Evolutionary conservation across 2,113 vertebrate genomes (phyloP), one percentile per base, ranked within the genome.

Genomic region (Hiodon alosoides): DNA sequence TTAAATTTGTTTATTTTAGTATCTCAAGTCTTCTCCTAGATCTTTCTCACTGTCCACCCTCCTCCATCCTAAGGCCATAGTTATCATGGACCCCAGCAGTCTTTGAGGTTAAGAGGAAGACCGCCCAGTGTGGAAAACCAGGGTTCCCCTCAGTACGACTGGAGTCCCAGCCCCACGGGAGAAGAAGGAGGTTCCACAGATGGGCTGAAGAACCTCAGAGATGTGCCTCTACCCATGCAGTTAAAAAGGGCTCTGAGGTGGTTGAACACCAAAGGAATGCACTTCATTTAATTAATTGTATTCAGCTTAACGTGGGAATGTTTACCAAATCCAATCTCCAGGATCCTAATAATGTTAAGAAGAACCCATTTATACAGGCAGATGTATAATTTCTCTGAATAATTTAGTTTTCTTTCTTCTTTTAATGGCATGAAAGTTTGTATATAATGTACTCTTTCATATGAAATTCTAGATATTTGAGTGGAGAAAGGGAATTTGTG

Each of bases 231-330:
- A 76, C 84, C 82, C 62, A 88, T 92, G 88, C 55, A 54, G 2
- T 78, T 86, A 48, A 92, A 87, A 74, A 89, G 71, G 84, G 83
- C 87, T 11, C 76, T 87, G 52, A 10, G 89, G 91, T 91, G 85
- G 4, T 31, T 31, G 31, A 17, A 14, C 13, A 66, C 14, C 52
- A 5, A 71, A 7, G 7, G 16, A 54, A 14, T 51, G 3, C 50
- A 50, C 17, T n/a, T 72, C 60, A 14, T 14, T 61, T 9, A 50
- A 58, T 1, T 5, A 9, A 10, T 6, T 7, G n/a, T 16, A 10
- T 58, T 55, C 10, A 17, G 5, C 3, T 17, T 14, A 47, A 8
- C 17, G 2, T 31, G 31, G 31, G 31, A 57, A 10, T 57, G 54
- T 5, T 57, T 57, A 10, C 54, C 54, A 57, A 57, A 7, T 57